These are phyloP conservation scores for Ostrea denselamellosa DNA, from an alignment of 1,140 invertebrate genomes.

Conservation along the genomic window DNA sequence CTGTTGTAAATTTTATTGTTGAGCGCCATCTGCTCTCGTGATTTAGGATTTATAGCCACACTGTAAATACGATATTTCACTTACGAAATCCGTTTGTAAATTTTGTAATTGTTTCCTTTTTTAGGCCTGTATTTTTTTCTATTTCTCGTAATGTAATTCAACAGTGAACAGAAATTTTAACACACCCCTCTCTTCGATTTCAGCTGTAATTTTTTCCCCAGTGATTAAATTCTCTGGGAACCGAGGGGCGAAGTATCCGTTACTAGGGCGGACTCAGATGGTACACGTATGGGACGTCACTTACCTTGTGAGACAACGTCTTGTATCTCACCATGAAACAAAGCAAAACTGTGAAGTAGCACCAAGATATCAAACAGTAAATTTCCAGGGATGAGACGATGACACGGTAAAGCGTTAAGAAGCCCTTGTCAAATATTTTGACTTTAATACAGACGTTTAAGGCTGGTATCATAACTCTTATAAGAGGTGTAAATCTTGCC, in stretches of 20 bases:
- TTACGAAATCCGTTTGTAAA: constrained; percentile 32
- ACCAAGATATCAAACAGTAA: constrained; percentile 14
- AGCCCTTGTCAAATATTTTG: constrained; percentile 21
- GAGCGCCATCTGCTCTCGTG: constrained; percentile 14
- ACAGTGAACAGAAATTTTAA: neutral
- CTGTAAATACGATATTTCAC: constrained; percentile 28
- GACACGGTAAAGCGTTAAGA: neutral
- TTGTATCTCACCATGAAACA: neutral
- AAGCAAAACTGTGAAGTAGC: constrained; percentile 28
- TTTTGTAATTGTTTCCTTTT: constrained; percentile 9
- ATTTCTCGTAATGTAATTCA: constrained; percentile 22
- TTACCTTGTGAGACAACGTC: constrained; percentile 4
- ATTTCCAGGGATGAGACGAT: neutral
- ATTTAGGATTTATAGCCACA: neutral
- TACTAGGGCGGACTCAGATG: neutral
- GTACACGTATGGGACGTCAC: neutral
- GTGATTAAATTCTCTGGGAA: neutral
- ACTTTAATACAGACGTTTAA: constrained; percentile 19
- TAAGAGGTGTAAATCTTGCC: constrained; percentile 6
- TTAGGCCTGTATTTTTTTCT: constrained; percentile 16
- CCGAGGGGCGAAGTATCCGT: neutral
- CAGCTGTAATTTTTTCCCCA: neutral
- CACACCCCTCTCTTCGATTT: constrained; percentile 19
- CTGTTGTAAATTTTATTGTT: constrained; percentile 29
- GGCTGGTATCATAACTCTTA: neutral